These are phyloP conservation scores for Ptilodon capucinus DNA, from an alignment of 2,888 invertebrate species.

Conservation along the genomic window DNA sequence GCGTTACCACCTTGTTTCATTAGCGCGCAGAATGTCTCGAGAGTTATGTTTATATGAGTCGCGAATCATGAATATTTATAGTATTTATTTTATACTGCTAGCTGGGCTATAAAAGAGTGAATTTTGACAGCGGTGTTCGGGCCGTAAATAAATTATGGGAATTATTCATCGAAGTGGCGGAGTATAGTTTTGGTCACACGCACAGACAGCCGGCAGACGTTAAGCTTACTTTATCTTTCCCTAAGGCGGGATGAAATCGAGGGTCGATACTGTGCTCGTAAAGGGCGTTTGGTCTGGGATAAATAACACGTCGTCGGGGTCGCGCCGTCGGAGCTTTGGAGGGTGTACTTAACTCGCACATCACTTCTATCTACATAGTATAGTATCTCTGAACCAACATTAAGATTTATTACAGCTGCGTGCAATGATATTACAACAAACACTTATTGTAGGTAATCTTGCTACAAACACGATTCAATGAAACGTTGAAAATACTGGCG, in stretches of 20 bases:
- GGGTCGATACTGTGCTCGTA: slow-evolving; percentile 68
- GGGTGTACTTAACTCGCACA: background rate
- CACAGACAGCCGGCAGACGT: slow-evolving; percentile 38
- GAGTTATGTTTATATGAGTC: slow-evolving; percentile 68
- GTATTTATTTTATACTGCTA: too few relatives aligned
- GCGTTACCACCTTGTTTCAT: slow-evolving; percentile 77
- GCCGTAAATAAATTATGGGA: slow-evolving; percentile 41
- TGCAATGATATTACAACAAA: background rate
- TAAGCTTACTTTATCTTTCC: slow-evolving; percentile 59
- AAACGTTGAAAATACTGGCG: background rate
- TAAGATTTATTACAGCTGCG: background rate
- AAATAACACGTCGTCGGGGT: slow-evolving; percentile 61
- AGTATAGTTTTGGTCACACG: slow-evolving; percentile 53
- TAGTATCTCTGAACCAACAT: background rate
- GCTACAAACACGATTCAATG: background rate
- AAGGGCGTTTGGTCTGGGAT: slow-evolving; percentile 62
- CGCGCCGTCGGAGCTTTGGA: slow-evolving; percentile 21
- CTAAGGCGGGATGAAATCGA: slow-evolving; percentile 62
- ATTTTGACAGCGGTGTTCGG: slow-evolving; percentile 49
- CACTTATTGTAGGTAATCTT: background rate
- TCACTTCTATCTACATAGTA: background rate
- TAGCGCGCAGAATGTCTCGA: slow-evolving; percentile 57
- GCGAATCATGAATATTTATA: slow-evolving; percentile 73
- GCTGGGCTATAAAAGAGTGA: slow-evolving; percentile 49
- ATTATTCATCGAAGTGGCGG: slow-evolving; percentile 21